Percentiles rank a stretch among this genome's conserved stretches.
phyloP scores from a whole-genome alignment of 1,140 invertebrate genomes.

The Paramacrobiotus metropolitanus region DNA sequence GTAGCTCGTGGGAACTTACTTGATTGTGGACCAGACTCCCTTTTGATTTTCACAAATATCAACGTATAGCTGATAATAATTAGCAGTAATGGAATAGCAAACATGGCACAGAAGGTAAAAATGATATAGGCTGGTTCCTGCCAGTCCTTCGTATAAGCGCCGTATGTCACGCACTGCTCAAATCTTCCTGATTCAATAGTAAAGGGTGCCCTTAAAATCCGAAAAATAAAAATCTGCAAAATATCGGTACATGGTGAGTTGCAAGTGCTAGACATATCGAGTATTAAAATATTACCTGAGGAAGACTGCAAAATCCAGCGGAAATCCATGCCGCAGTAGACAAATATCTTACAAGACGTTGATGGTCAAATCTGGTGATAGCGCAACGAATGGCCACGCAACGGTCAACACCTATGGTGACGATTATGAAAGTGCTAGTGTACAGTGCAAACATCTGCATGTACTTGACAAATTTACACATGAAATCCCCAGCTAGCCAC shows the following conservation, averaged over 20 bases:
- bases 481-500: constrained; percentile 47
- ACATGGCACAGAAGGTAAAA: neutral
- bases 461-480: constrained; percentile 57
- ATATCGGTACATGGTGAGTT: too few species aligned
- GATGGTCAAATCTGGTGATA: constrained; percentile 30
- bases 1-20: too few species aligned
- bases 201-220: too few species aligned
- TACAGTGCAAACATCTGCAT: constrained; percentile 46
- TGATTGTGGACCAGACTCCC: too few species aligned
- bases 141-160: neutral
- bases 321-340: constrained; percentile 36
- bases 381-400: constrained; percentile 52
- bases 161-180: neutral
- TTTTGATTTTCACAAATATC: neutral
- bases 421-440: constrained; percentile 54
- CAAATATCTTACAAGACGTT: constrained; percentile 15
- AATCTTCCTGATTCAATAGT: too few species aligned
- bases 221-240: too few species aligned
- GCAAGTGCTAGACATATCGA: too few species aligned
- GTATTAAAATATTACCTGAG: too few species aligned
- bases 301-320: constrained; percentile 42
- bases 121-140: neutral
- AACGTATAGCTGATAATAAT: neutral
- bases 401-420: constrained; percentile 52
- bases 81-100: neutral